Evolutionary conservation across 1,140 invertebrate species (phyloP).

Genomic region (Hyphantria cunea): DNA sequence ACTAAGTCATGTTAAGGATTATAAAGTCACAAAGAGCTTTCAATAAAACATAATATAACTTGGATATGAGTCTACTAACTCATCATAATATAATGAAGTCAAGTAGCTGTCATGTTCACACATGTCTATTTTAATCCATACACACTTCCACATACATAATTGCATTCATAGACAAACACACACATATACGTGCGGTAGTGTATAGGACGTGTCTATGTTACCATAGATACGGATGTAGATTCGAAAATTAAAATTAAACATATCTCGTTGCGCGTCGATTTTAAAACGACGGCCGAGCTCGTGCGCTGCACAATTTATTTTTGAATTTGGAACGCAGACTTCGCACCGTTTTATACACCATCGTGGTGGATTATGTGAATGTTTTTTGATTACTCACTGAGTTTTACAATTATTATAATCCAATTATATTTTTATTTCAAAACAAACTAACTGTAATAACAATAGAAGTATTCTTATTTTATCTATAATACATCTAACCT

Average conservation of each 20-base stretch:
- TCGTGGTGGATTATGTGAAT: conserved; percentile 55
- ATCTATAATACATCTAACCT: too few species aligned
- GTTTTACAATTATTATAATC: conserved; percentile 2
- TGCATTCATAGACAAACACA: conserved; percentile 4
- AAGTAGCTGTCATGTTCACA: not conserved
- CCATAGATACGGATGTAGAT: conserved; percentile 20
- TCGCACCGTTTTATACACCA: conserved; percentile 72
- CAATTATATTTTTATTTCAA: not conserved
- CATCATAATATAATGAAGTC: too few species aligned
- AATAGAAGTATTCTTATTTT: too few species aligned
- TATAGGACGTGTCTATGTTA: not conserved
- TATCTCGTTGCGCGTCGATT: conserved; percentile 57
- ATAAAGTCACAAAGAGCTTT: too few species aligned
- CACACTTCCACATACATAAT: conserved; percentile 1
- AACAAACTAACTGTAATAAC: too few species aligned
- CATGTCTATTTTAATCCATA: not conserved
- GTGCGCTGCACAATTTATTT: conserved; percentile 74
- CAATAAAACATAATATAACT: too few species aligned
- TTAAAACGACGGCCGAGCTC: conserved; percentile 67
- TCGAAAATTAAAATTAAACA: conserved; percentile 39
- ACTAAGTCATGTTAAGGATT: too few species aligned
- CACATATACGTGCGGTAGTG: not conserved
- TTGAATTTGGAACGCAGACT: conserved; percentile 79
- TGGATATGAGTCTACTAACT: too few species aligned
- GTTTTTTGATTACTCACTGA: conserved; percentile 48